Evolutionary conservation across 2,888 invertebrate species (phyloP).

Genomic region (Agrotis exclamationis): DNA sequence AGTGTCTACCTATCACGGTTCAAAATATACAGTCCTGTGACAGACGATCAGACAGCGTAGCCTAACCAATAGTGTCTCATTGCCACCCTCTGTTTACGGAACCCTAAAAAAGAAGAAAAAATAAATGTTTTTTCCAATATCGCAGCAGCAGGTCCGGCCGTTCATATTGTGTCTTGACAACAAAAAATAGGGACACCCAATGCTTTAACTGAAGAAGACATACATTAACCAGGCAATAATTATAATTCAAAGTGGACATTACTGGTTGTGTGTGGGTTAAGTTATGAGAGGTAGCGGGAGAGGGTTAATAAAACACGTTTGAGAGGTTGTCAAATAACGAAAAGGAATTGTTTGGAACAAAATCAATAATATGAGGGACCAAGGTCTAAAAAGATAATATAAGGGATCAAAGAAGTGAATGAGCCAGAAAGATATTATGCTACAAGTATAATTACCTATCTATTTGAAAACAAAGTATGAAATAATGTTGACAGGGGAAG

Average conservation of each 20-base stretch:
- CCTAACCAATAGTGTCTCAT: background rate
- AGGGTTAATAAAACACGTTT: no score
- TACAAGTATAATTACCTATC: no score
- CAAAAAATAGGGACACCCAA: slow-evolving; percentile 88
- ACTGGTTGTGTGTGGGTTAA: slow-evolving; percentile 70
- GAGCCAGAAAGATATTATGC: background rate
- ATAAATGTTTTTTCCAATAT: slow-evolving; percentile 78
- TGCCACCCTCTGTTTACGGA: background rate
- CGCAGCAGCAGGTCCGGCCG: slow-evolving; percentile 82
- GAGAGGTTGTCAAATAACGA: background rate
- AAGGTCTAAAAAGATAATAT: no score
- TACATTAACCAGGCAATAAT: slow-evolving; percentile 88
- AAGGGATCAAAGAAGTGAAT: no score
- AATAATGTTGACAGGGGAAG: background rate
- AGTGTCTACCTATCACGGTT: background rate
- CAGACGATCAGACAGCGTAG: background rate
- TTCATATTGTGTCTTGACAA: slow-evolving; percentile 79
- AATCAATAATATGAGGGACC: no score
- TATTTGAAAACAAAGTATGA: background rate
- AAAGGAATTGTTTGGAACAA: no score
- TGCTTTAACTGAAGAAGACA: slow-evolving; percentile 88
- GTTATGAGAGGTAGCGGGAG: slow-evolving; percentile 61
- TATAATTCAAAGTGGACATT: slow-evolving; percentile 89
- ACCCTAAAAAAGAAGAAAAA: slow-evolving; percentile 35
- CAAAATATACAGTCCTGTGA: background rate